Evolutionary conservation across 2,888 invertebrate species (phyloP), one percentile per base, ranked within the genome.

Genomic region (Balanococcus diminutus): DNA sequence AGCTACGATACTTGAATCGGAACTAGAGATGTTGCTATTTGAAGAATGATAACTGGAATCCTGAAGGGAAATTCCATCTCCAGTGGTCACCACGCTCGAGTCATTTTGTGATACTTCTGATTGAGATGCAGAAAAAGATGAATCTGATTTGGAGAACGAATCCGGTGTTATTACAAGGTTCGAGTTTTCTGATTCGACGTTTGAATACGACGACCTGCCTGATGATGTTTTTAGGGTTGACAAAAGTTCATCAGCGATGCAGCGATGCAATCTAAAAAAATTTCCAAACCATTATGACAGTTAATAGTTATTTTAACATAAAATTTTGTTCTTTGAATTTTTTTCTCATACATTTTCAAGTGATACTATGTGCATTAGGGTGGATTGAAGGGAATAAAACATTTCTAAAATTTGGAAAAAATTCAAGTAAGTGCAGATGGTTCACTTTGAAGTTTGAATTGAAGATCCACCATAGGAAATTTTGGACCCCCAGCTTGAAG

Each of bases 71-170:
- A 19, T 22, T 9, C 36, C 36, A 36, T 19, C 6, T 2, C 36
- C 36, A 9, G 19, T 79, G 11, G n/a, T 19, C 9, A 79, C 36
- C 3, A 79, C 16, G 19, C 36, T 79, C 0, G 75, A 79, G 2
- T 32, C 75, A 36, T n/a, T 36, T 79, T 79, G 32, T 79, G 75
- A 79, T 36, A 36, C 8, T 11, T 79, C 75, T 2, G 32, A 28
- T 22, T 79, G 32, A 36, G 75, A 79, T 36, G 36, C 36, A 19
- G 75, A 4, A 19, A 79, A 22, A 0, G 31, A 36, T 9, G 75
- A 32, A 36, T 79, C 75, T 36, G 75, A 79, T 36, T 79, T 36
- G 1, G 75, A 79, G 36, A 32, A 79, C 16, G 75, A 79, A 79
- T 32, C 32, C 9, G 31, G 31, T 0, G 75, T 36, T 32, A 79